Base-by-base conservation (phyloP, 2,797 vertebrate species). In the Limosa lapponica region DNA sequence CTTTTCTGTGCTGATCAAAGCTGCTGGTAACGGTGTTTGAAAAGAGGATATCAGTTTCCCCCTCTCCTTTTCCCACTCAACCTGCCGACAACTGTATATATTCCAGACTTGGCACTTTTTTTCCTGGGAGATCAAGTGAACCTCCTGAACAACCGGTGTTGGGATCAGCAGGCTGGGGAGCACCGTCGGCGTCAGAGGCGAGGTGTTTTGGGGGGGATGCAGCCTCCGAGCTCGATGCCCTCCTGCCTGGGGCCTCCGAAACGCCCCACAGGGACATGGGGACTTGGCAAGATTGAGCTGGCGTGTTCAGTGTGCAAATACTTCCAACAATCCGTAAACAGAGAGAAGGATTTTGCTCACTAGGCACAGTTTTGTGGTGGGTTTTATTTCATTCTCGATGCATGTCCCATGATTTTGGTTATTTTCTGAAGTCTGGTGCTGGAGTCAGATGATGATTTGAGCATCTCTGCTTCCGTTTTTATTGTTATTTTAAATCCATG, bases 1-100 rank as follows among this genome's bases (percentile, higher is more conserved):
- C 93, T 88, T 87, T 48, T 32, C 16, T 2, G 79, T 10, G 52
- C 81, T 87, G 74, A 91, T 93, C 91, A 95, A 95, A 91, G 95
- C 91, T n/a, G 52, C 58, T 25, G 90, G 91, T 72, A 75, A 51
- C 41, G 0, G 22, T 5, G 32, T 18, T 74, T 71, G 88, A 70
- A 51, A 66, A 77, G 89, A 72, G 64, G 64, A 9, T 23, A 64
- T 71, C 81, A 11, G 57, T 43, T 66, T 70, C 70, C 91, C 70
- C 8, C 1, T 46, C 71, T 62, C 39, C 69, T 44, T 66, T 72
- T 58, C 66, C 67, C 3, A 0, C 77, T 65, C 83, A 87, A 15
- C 94, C 89, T 75, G 36, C 48, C 10, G 44, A 13, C 6, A n/a
- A 48, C 39, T 89, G 84, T 37, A 1, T 65, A 2, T 65, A 10